Base-by-base conservation (phyloP, 2,113 vertebrate genomes). In the Gymnorhina tibicen region DNA sequence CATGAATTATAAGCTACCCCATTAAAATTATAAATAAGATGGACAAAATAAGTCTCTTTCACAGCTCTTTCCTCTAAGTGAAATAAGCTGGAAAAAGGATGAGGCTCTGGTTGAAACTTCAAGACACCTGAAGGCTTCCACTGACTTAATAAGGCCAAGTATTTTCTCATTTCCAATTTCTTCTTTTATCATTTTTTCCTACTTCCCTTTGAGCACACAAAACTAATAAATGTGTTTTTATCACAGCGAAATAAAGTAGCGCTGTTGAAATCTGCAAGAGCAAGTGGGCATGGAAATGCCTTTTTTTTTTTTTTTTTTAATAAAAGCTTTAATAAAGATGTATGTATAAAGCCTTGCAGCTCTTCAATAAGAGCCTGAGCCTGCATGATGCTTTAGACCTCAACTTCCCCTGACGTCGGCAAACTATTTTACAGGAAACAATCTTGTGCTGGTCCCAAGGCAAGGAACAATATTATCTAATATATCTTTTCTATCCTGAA, bases 241-340 rank as follows among this genome's bases (percentile, higher is more conserved):
- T 67, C 87, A 72, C 52, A 85, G 33, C 42, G 21, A 85, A 91
- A 82, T 66, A 78, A 89, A 52, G 47, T 32, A 87, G 50, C 64
- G 33, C 24, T 70, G 77, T 28, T 91, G 64, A 78, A 89, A 78
- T 73, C 73, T 60, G 69, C 60, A 89, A 81, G 26, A 87, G 13
- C n/a, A 78, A 70, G 32, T 39, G 16, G 9, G 39, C 80, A 85
- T 42, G 37, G 49, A 89, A 94, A 91, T 81, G 9, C 5, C 24
- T 53, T 42, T 68, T 58, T 55, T 27, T 56, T 59, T 27, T 55
- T 41, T 59, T 24, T 32, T 67, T 67, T 73, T 74, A 88, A 91
- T 91, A 81, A 84, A 80, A 84, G n/a, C 39, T 94, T 89, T 91
- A 95, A 91, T 93, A 89, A 95, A 89, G 52, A 87, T 39, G 3